A percentile compares a stretch with the other conserved stretches of the same genome.
Evolutionary conservation across 2,888 invertebrate species (phyloP).

Genomic region (Himalopsyche japonica): DNA sequence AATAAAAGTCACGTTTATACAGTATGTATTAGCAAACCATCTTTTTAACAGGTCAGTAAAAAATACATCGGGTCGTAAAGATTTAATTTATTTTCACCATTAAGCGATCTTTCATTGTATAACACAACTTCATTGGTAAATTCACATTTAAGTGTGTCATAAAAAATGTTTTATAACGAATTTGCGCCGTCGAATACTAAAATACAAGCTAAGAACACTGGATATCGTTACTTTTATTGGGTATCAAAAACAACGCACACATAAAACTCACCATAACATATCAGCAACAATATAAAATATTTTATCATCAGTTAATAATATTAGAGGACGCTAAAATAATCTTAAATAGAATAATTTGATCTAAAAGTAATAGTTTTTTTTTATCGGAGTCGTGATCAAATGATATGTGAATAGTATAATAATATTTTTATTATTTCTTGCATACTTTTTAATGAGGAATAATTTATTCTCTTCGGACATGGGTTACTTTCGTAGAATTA

Average conservation of each 20-base stretch:
- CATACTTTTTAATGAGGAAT: not conserved
- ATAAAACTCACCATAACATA: not conserved
- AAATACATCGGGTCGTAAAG: slow-evolving; percentile 5
- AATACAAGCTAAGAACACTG: not conserved
- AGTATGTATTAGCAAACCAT: not conserved
- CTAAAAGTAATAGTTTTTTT: not conserved
- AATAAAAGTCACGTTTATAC: not conserved
- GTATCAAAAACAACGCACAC: not conserved
- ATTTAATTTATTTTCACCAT: slow-evolving; percentile 24
- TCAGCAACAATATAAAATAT: slow-evolving; percentile 4
- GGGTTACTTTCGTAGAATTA: not conserved
- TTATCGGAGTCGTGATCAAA: not conserved
- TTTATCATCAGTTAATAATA: slow-evolving; percentile 18
- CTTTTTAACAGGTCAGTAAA: not conserved
- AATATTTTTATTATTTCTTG: not conserved
- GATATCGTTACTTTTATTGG: not conserved
- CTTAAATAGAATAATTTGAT: not conserved
- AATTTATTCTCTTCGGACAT: not conserved
- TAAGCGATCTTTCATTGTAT: slow-evolving; percentile 2
- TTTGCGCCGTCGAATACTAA: slow-evolving; percentile 8
- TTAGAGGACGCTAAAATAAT: slow-evolving; percentile 5
- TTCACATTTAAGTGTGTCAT: slow-evolving; percentile 1
- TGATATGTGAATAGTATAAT: not conserved
- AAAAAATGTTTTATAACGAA: slow-evolving; percentile 19
- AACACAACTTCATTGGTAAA: slow-evolving; percentile 3